A percentile compares a stretch with the other conserved stretches of the same genome.
Conservation (phyloP, 2,888 invertebrate species). For the Drosophila imparisetae region DNA sequence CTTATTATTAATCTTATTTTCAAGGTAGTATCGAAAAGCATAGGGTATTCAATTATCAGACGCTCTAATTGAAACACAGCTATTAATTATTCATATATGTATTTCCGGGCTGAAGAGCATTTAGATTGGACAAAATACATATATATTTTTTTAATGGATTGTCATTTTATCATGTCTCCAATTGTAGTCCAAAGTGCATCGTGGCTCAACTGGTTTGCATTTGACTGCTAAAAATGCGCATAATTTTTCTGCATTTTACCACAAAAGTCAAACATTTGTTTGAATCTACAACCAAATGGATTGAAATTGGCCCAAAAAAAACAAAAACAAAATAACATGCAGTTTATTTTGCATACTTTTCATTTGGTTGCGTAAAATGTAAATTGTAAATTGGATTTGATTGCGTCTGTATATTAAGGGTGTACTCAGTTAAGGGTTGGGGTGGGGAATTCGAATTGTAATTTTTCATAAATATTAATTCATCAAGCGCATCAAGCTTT, state of each 20-base stretch:
- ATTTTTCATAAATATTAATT: not conserved
- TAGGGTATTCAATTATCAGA: not conserved
- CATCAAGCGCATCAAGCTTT: not conserved
- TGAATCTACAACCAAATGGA: not conserved
- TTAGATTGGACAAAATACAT: not conserved
- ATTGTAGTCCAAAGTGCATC: conserved; percentile 1
- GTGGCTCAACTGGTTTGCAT: conserved; percentile 8
- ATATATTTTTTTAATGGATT: not conserved
- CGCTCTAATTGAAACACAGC: not conserved
- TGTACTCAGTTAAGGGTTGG: not conserved
- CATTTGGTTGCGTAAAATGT: conserved; percentile 28
- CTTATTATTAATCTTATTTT: not conserved
- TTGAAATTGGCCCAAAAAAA: conserved; percentile 3
- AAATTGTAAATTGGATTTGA: conserved; percentile 31
- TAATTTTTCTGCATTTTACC: conserved; percentile 47
- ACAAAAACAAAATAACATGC: not conserved
- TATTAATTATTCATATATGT: not conserved
- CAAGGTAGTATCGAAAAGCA: not conserved
- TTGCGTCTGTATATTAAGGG: not conserved
- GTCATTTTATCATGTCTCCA: not conserved
- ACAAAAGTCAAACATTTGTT: conserved; percentile 13
- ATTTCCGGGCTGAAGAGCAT: not conserved
- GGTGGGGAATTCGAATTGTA: not conserved
- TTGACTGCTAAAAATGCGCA: conserved; percentile 46
- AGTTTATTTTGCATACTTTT: conserved; percentile 30